Evolutionary conservation across 2,888 invertebrate species (phyloP), one percentile per base, ranked within the genome.

Genomic region (Carcina quercana): DNA sequence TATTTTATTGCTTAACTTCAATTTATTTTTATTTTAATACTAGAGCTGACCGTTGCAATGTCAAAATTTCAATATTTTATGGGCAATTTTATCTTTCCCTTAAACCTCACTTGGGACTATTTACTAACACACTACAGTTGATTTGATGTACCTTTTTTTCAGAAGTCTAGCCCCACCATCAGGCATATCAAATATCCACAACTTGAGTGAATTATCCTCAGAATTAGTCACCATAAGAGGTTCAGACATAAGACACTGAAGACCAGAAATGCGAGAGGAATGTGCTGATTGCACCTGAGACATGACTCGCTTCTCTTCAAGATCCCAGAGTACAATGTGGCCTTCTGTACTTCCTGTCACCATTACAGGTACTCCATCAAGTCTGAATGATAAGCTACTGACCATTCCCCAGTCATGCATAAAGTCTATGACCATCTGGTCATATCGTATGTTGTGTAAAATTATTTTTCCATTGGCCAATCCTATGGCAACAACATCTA

Each of bases 361-460:
- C 93, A 98, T 92, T 3, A 96, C 88, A 0, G 95, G 92, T 21
- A 86, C 86, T 1, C 91, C 95, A 64, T 97, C 97, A 30, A 91
- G 90, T 47, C 97, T 87, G 62, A 98, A 98, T 2, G 94, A 87
- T 25, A 98, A 87, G 7, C 89, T 86, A 3, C 93, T 92, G 0
- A 97, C 92, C 15, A 89, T 80, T 5, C 97, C 98, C 93, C 96
- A 96, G 47, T 97, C 97, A 75, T 98, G 98, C 3, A 86, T 78
- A 61, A 97, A 94, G 42, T 92, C 90, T 84, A 96, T 89, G 0
- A 98, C 54, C 0, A 89, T 89, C 57, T 93, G 88, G 61, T 98
- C 94, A 55, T 80, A 91, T 57, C 92, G 92, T 10, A 99, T 70
- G 80, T 99, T 97, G 42, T 97, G 92, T 13, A 99, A 64, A 25